Evolutionary conservation across 2,113 vertebrate genomes (phyloP).

Genomic region (Cynocephalus volans): DNA sequence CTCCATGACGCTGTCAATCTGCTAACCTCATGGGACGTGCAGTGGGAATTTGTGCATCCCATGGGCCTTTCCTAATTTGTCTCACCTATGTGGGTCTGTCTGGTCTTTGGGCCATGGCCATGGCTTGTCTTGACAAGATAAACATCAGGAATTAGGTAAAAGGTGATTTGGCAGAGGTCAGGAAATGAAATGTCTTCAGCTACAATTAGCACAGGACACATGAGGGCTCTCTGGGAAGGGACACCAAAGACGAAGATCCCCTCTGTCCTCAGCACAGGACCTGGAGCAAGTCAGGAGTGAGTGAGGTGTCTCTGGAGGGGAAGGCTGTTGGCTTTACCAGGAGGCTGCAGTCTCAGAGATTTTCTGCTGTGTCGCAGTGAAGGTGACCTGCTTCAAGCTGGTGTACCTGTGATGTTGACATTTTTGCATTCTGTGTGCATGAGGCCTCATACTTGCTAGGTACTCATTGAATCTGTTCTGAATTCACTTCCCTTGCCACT

Average conservation of each 20-base stretch:
- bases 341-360: background rate
- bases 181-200: background rate
- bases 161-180: conserved; percentile 63
- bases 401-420: background rate
- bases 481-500: background rate
- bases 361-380: background rate
- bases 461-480: background rate
- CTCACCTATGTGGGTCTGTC: background rate
- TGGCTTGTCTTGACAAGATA: background rate
- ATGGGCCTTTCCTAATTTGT: background rate
- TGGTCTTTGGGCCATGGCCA: background rate
- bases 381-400: background rate
- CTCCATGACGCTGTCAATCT: background rate
- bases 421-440: background rate
- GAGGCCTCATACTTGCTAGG: background rate
- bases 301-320: background rate
- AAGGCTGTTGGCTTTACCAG: background rate
- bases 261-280: background rate
- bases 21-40: background rate
- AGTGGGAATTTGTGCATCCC: background rate
- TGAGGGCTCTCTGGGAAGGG: background rate
- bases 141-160: conserved; percentile 60
- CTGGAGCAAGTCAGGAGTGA: background rate
- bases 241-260: background rate
- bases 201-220: background rate